A percentile compares a stretch with the other conserved stretches of the same genome.
These are phyloP conservation scores for Yponomeuta malinellus DNA, from an alignment of 2,888 invertebrate genomes.

Conservation along the genomic window DNA sequence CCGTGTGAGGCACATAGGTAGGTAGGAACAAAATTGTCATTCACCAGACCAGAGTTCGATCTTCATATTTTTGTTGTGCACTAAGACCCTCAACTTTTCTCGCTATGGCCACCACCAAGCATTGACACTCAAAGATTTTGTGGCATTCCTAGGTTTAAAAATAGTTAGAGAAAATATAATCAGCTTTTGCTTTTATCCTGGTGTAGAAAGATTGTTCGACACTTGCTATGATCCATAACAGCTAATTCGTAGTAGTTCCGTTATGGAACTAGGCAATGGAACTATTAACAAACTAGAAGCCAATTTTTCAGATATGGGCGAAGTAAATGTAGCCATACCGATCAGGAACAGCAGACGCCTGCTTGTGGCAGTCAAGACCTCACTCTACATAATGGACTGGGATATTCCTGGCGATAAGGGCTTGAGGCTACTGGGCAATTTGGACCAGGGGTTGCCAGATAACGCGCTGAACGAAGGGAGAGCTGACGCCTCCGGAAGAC, in stretches of 20 bases:
- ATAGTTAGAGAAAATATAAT: not conserved
- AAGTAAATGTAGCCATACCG: slow-evolving; percentile 66
- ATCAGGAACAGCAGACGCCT: slow-evolving; percentile 52
- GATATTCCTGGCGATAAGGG: slow-evolving; percentile 47
- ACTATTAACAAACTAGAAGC: too few relatives aligned
- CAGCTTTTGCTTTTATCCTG: not conserved
- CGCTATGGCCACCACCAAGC: not conserved
- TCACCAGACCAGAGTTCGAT: too few relatives aligned
- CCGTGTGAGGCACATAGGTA: slow-evolving; percentile 17
- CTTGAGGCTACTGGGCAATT: slow-evolving; percentile 41
- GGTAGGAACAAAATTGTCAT: not conserved
- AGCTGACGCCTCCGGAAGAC: slow-evolving; percentile 76
- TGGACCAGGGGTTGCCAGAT: slow-evolving; percentile 51
- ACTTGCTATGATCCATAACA: not conserved
- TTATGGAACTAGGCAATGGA: too few relatives aligned
- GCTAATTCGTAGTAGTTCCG: not conserved
- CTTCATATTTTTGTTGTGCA: too few relatives aligned
- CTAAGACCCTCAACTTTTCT: too few relatives aligned
- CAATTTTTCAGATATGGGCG: slow-evolving; percentile 52
- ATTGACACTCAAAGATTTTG: not conserved
- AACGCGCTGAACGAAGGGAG: slow-evolving; percentile 81
- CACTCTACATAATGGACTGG: slow-evolving; percentile 67
- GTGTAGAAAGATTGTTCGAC: not conserved
- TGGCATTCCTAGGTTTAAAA: not conserved
- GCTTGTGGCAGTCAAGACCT: slow-evolving; percentile 58